These are phyloP conservation scores for Tricholauxania praeusta DNA, from an alignment of 2,888 invertebrate species.

Conservation along the genomic window DNA sequence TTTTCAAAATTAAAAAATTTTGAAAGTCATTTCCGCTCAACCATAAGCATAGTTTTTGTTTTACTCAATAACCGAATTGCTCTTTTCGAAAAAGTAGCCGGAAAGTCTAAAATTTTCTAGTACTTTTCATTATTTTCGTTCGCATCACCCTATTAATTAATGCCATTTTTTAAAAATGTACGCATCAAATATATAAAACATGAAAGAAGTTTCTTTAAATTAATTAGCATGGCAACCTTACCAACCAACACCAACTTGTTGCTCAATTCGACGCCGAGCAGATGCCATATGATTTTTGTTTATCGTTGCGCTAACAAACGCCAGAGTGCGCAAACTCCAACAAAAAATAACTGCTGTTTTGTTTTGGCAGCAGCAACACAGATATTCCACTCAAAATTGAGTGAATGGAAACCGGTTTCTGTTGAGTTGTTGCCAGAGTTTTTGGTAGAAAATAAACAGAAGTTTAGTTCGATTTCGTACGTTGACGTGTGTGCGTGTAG, in stretches of 20 bases:
- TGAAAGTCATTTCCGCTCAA: too few species aligned
- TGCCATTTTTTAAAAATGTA: too few species aligned
- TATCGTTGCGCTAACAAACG: slow-evolving; percentile 21
- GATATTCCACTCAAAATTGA: slow-evolving; percentile 3
- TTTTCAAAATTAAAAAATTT: too few species aligned
- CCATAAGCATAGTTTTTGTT: too few species aligned
- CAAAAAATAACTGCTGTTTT: not conserved
- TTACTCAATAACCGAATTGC: too few species aligned
- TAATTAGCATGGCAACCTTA: not conserved
- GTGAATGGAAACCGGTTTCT: not conserved
- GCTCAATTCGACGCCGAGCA: not conserved
- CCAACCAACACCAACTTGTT: slow-evolving; percentile 14
- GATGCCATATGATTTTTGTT: slow-evolving; percentile 27
- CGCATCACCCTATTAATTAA: too few species aligned
- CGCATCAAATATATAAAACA: too few species aligned
- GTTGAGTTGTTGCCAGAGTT: slow-evolving; percentile 10
- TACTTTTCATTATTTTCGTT: too few species aligned
- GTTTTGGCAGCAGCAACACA: not conserved
- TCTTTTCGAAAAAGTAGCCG: too few species aligned
- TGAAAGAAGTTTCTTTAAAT: too few species aligned
- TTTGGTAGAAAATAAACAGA: slow-evolving; percentile 22
- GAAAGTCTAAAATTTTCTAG: too few species aligned
- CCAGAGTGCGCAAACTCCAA: slow-evolving; percentile 27
- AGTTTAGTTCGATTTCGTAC: slow-evolving; percentile 29
- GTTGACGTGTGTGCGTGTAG: slow-evolving; percentile 22